Conservation (phyloP, 2,797 vertebrate species). For the Labeo calbasu region DNA sequence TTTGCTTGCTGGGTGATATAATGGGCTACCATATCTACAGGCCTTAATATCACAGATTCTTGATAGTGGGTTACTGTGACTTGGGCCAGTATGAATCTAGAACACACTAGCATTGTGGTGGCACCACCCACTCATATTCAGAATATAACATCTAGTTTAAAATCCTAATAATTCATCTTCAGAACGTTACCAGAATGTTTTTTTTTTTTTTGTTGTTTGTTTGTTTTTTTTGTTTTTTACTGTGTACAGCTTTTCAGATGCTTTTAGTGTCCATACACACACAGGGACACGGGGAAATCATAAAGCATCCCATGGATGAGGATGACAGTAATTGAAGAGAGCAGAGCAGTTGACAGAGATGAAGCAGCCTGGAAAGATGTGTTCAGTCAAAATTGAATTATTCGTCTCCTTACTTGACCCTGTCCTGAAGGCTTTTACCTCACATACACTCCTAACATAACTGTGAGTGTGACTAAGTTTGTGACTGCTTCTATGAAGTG, state of each 20-base stretch:
- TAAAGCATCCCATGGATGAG: slow-evolving; percentile 15
- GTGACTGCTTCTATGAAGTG: not conserved
- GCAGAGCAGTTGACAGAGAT: slow-evolving; percentile 40
- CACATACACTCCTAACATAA: not conserved
- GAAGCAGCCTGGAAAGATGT: not conserved
- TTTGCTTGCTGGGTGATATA: not conserved
- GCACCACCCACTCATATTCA: not conserved
- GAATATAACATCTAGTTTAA: not conserved
- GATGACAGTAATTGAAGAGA: slow-evolving; percentile 44
- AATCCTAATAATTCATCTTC: not conserved
- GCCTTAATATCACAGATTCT: not conserved
- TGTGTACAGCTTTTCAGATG: slow-evolving; percentile 1
- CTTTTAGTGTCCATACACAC: slow-evolving; percentile 1
- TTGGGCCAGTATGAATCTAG: not conserved
- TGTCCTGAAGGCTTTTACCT: slow-evolving; percentile 28
- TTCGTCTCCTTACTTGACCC: slow-evolving; percentile 15
- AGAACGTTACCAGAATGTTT: not conserved
- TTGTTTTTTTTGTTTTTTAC: not conserved
- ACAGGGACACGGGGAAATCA: not conserved
- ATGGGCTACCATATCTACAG: not conserved
- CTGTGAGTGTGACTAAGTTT: not conserved
- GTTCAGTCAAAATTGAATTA: slow-evolving; percentile 42
- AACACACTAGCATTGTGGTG: not conserved
- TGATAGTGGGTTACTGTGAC: not conserved
- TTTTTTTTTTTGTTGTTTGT: too few species aligned